phyloP scores from a whole-genome alignment of 2,888 invertebrate species.

The Microctonus brassicae region DNA sequence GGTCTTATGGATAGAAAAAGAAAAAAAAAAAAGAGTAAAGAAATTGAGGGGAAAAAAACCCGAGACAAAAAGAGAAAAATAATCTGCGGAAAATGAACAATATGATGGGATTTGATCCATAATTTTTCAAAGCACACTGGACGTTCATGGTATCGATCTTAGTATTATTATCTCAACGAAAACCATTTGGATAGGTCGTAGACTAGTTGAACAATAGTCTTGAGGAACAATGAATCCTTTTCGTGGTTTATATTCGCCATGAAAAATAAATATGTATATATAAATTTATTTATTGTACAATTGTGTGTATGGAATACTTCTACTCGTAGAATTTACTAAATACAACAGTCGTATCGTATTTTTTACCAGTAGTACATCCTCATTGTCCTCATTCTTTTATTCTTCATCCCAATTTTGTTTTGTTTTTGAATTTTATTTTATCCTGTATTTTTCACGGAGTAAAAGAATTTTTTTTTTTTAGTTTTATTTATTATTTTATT shows the following conservation, averaged over 20 bases:
- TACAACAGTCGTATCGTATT: slow-evolving; percentile 41
- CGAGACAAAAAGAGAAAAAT: background rate
- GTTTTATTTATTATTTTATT: background rate
- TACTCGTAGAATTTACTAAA: slow-evolving; percentile 35
- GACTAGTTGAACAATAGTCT: slow-evolving; percentile 41
- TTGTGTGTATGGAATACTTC: slow-evolving; percentile 12
- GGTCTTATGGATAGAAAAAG: background rate
- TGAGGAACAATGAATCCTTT: slow-evolving; percentile 43
- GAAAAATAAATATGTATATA: slow-evolving; percentile 5
- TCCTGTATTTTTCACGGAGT: background rate
- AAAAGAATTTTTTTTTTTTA: background rate
- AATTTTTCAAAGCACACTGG: slow-evolving; percentile 38
- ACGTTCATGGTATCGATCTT: slow-evolving; percentile 44
- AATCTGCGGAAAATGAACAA: slow-evolving; percentile 40
- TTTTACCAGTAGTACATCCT: slow-evolving; percentile 35
- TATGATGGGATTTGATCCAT: slow-evolving; percentile 42
- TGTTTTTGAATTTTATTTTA: slow-evolving; percentile 4
- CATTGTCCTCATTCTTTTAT: slow-evolving; percentile 29
- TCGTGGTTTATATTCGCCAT: background rate
- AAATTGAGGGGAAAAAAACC: background rate
- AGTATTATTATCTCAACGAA: slow-evolving; percentile 37
- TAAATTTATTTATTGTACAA: background rate
- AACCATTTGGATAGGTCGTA: slow-evolving; percentile 39
- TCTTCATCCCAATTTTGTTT: too few species aligned
- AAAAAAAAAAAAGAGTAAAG: background rate